phyloP scores from a whole-genome alignment of 2,797 vertebrate species.

The Tragelaphus oryx region DNA sequence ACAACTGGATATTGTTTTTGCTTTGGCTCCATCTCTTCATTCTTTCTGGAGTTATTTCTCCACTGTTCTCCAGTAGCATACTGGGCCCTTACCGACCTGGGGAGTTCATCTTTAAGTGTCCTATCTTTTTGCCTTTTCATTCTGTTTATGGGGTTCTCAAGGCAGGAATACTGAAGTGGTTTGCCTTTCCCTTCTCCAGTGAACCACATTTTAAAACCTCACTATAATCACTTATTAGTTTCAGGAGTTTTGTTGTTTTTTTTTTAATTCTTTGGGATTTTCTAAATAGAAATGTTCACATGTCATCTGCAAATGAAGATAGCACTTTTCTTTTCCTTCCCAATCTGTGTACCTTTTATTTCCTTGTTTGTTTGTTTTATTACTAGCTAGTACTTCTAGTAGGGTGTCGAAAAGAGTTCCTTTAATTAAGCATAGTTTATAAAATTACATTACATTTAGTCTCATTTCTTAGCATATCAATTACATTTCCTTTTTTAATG shows the following conservation, averaged over 20 bases:
- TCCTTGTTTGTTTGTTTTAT: background rate
- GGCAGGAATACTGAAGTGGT: background rate
- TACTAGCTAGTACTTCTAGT: background rate
- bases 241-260: background rate
- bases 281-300: background rate
- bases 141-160: background rate
- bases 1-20: background rate
- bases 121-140: background rate
- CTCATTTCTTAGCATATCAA: background rate
- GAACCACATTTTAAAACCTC: background rate
- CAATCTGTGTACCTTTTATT: background rate
- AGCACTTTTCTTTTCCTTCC: background rate
- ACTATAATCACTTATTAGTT: background rate
- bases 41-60: background rate
- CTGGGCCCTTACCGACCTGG: background rate
- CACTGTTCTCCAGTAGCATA: background rate
- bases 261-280: background rate
- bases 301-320: background rate
- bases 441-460: background rate
- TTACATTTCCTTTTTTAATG: background rate
- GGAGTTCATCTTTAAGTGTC: background rate
- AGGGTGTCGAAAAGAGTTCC: background rate
- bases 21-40: background rate
- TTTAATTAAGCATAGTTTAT: background rate
- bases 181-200: background rate